Evolutionary conservation across 2,113 vertebrate genomes (phyloP).

Genomic region (Cygnus buccinator): DNA sequence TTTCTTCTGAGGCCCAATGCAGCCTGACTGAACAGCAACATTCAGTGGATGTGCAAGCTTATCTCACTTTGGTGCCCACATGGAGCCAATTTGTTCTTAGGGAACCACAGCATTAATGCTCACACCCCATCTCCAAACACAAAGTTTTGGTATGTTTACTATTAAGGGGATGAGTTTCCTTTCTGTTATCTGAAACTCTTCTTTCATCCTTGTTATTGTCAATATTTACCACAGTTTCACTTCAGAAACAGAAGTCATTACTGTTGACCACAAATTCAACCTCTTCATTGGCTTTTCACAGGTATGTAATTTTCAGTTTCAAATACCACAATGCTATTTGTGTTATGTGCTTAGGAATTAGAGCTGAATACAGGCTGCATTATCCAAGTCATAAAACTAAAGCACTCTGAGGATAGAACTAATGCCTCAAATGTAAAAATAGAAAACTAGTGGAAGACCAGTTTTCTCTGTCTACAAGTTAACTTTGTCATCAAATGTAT

Average conservation of each 20-base stretch:
- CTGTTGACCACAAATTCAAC: background rate
- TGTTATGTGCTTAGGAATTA: background rate
- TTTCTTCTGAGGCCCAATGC: background rate
- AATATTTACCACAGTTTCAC: background rate
- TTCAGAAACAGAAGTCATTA: background rate
- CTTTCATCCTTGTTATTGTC: background rate
- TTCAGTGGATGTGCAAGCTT: fast-evolving
- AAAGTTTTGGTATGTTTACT: background rate
- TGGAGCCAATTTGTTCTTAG: background rate
- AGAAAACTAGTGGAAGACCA: background rate
- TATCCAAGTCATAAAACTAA: background rate
- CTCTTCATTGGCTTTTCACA: background rate
- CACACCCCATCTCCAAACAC: fast-evolving
- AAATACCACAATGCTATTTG: background rate
- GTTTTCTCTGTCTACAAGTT: background rate
- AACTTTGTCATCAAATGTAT: background rate
- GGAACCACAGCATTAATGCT: background rate
- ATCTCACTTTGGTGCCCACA: background rate
- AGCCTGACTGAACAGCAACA: background rate
- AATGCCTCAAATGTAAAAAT: background rate
- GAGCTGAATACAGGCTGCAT: background rate
- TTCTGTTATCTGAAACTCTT: background rate
- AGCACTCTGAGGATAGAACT: background rate
- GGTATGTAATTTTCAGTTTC: background rate
- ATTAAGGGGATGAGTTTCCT: background rate